Percentiles rank a stretch among this genome's conserved stretches.
Conservation (phyloP, 2,888 invertebrate species). For the Sesia bembeciformis region DNA sequence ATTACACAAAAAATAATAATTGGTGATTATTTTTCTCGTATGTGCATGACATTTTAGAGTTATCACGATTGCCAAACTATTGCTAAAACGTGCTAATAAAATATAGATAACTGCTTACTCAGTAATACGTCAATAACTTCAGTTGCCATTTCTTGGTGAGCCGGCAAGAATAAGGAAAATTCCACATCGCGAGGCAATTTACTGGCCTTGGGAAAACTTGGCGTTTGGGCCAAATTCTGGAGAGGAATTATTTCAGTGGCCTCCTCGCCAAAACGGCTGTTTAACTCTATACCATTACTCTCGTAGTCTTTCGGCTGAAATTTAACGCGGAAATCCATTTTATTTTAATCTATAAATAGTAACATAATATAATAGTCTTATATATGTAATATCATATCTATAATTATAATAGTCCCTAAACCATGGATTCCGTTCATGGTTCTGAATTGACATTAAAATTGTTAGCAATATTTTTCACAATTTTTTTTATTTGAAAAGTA, state of each 20-base stretch:
- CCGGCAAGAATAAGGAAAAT: slow-evolving; percentile 84
- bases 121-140: slow-evolving; percentile 80
- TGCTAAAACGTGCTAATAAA: not conserved
- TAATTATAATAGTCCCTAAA: too few relatives aligned
- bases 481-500: too few relatives aligned
- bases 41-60: not conserved
- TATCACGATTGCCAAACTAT: not conserved
- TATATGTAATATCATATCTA: too few relatives aligned
- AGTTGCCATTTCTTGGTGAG: slow-evolving; percentile 81
- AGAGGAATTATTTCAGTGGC: slow-evolving; percentile 69
- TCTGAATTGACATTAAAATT: too few relatives aligned
- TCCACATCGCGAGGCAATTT: slow-evolving; percentile 74
- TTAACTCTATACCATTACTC: slow-evolving; percentile 71
- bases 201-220: slow-evolving; percentile 72
- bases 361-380: too few relatives aligned
- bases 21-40: not conserved
- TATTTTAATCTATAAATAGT: too few relatives aligned
- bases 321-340: not conserved
- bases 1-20: not conserved
- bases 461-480: too few relatives aligned
- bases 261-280: slow-evolving; percentile 76
- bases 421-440: too few relatives aligned
- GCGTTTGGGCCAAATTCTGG: slow-evolving; percentile 62
- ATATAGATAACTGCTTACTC: slow-evolving; percentile 49
- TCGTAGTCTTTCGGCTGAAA: slow-evolving; percentile 57